These are phyloP conservation scores for Fragum whitleyi DNA, from an alignment of 2,888 invertebrate species.

Conservation along the genomic window DNA sequence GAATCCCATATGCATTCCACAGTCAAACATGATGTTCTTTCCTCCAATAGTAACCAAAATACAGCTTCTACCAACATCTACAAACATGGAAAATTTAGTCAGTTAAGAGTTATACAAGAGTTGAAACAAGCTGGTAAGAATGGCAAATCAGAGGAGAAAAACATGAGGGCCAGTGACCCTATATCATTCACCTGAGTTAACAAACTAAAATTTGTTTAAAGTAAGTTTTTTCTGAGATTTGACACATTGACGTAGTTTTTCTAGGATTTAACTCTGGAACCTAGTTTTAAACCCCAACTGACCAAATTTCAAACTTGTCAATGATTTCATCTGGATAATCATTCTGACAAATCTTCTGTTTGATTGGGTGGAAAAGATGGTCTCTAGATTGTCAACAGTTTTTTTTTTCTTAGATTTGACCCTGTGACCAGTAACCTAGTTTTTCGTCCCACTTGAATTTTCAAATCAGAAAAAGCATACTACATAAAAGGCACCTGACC, in stretches of 20 bases:
- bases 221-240: too few species aligned
- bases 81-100: constrained; percentile 19
- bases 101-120: too few species aligned
- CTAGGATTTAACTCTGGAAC: too few species aligned
- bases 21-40: constrained; percentile 99
- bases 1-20: constrained; percentile 99
- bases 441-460: neutral
- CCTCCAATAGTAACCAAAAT: constrained; percentile 97
- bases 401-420: neutral
- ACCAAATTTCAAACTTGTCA: too few species aligned
- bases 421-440: neutral
- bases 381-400: neutral
- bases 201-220: too few species aligned
- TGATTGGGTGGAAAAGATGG: too few species aligned
- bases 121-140: too few species aligned
- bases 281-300: too few species aligned
- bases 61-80: constrained; percentile 98
- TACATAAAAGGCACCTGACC: too few species aligned
- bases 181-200: neutral
- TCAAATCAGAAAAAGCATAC: neutral
- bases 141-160: neutral
- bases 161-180: neutral
- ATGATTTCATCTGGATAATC: too few species aligned
- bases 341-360: too few species aligned
- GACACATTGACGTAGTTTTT: too few species aligned